Base-by-base conservation (phyloP, 64 coral and sea anemone genomes). In the Porites lutea region DNA sequence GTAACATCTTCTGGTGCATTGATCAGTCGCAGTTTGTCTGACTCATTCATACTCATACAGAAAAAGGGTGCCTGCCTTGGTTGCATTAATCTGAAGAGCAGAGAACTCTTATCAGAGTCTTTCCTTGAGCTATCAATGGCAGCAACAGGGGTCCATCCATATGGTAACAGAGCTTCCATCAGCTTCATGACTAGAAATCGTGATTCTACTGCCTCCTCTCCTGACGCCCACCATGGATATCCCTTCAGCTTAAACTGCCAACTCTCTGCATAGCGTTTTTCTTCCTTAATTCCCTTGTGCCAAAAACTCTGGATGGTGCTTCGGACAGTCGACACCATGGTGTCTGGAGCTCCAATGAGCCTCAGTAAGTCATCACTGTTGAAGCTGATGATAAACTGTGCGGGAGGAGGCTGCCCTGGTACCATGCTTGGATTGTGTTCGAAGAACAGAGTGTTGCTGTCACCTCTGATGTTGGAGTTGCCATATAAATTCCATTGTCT, bases 21-120 rank as follows among this genome's bases (percentile, higher is more conserved):
- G 52, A 98, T 98, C 50, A 96, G 78, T 3, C 97, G 90, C 66
- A 98, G 4, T 59, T 98, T 98, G 94, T 96, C 93, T 44, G 90
- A 57, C 37, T 98, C 97, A 87, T 92, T 88, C 53, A 98, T 74
- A 58, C 93, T 93, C 19, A 98, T 61, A 50, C 94, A 98, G 67
- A 98, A 91, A 23, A 98, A 71, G 7, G 87, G 83, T 20, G 85
- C 80, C 50, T 82, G 95, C 19, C 66, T 55, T 1, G 94, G 94
- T 19, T 88, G 90, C 4, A 82, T 93, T 57, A 78, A 60, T 45
- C 71, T 90, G 61, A 98, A 96, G 2, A 96, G 58, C 13, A 98
- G 60, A 50, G 86, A 55, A 72, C 94, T 96, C 61, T 98, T 98
- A 59, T 95, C 92, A 8, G 87, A 88, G 12, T 75, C 44, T 22